Percentiles rank a stretch among this genome's conserved stretches.
Conservation (phyloP, 2,797 vertebrate genomes). For the Cyprinodon diabolis region DNA sequence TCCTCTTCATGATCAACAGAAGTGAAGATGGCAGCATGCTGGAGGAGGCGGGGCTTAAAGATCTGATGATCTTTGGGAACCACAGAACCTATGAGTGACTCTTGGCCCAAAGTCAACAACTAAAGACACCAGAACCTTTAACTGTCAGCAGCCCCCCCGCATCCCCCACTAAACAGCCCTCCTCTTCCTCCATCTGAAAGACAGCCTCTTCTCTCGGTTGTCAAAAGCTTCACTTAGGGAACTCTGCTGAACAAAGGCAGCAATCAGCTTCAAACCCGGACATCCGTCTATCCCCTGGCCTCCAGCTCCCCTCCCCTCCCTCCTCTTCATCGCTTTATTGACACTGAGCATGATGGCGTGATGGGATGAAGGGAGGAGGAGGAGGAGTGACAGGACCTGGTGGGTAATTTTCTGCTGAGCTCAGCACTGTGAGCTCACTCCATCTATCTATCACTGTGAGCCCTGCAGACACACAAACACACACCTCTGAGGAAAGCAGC, state of each 20-base stretch:
- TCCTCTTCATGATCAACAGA: too few relatives aligned
- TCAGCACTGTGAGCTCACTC: conserved; percentile 54
- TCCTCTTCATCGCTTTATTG: conserved; percentile 73
- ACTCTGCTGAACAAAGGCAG: conserved; percentile 75
- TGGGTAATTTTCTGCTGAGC: conserved; percentile 71
- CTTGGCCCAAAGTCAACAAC: background rate
- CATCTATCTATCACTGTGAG: conserved; percentile 52
- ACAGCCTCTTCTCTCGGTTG: conserved; percentile 59
- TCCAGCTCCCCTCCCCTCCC: conserved; percentile 23
- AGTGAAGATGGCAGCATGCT: too few relatives aligned
- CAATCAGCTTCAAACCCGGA: conserved; percentile 76
- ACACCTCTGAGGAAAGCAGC: background rate
- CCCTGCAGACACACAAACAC: conserved; percentile 44
- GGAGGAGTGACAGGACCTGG: conserved; percentile 70
- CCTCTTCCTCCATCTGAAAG: conserved; percentile 39
- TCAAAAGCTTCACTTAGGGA: conserved; percentile 71
- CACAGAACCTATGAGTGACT: too few relatives aligned
- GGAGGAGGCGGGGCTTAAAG: too few relatives aligned
- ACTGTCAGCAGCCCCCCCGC: background rate
- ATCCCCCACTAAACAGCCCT: conserved; percentile 20
- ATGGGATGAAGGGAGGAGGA: conserved; percentile 65
- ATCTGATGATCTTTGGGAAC: too few relatives aligned
- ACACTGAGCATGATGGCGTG: conserved; percentile 68
- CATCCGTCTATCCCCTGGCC: conserved; percentile 63
- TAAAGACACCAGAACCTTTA: background rate